phyloP scores from a whole-genome alignment of 2,888 invertebrate genomes.

The Hetaerina titia region DNA sequence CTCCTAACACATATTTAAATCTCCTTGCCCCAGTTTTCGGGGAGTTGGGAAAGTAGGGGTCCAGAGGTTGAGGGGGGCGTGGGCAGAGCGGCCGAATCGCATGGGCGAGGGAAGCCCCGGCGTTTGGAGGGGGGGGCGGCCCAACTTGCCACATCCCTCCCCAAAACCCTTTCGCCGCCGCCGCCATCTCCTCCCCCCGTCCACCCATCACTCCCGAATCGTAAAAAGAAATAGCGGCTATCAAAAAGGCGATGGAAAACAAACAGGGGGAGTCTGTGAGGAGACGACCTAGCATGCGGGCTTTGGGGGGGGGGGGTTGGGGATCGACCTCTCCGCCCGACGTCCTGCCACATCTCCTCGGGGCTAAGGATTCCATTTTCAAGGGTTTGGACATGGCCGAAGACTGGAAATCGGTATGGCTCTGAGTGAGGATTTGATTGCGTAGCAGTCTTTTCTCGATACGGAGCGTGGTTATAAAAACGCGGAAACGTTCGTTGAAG shows the following conservation, averaged over 20 bases:
- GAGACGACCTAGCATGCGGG: background rate
- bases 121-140: background rate
- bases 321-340: background rate
- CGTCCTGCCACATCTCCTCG: background rate
- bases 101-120: background rate
- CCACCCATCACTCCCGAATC: background rate
- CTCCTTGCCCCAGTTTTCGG: background rate
- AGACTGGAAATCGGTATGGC: too few species aligned
- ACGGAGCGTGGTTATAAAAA: too few species aligned
- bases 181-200: background rate
- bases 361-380: background rate
- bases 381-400: too few species aligned
- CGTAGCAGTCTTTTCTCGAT: too few species aligned
- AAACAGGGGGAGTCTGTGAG: conserved; percentile 2
- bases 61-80: background rate
- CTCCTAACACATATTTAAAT: background rate
- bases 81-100: background rate
- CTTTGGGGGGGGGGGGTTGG: background rate
- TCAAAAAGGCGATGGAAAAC: conserved; percentile 56
- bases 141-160: background rate
- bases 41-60: background rate
- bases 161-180: background rate
- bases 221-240: conserved; percentile 10
- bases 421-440: too few species aligned
- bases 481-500: too few species aligned